Percentiles rank a stretch among this genome's conserved stretches.
Conservation (phyloP, 2,888 invertebrate genomes). For the Leistus spinibarbis region DNA sequence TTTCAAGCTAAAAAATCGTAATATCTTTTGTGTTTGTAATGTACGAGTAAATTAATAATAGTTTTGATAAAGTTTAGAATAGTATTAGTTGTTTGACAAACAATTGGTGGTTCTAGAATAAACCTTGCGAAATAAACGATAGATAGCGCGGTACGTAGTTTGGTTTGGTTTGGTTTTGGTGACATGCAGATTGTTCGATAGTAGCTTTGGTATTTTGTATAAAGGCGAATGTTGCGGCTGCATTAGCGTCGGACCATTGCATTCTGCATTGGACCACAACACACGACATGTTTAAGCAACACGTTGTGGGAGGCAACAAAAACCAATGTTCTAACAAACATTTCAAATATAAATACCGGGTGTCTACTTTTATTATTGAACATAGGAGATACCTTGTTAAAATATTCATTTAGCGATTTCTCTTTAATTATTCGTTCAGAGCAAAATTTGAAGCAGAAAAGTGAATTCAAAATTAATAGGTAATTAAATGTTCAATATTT, state of each 20-base stretch:
- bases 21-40: too few species aligned
- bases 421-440: too few species aligned
- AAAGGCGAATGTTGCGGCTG: not conserved
- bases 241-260: not conserved
- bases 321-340: too few species aligned
- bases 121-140: not conserved
- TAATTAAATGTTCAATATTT: too few species aligned
- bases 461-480: too few species aligned
- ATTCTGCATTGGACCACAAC: not conserved
- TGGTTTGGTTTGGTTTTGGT: not conserved
- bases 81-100: not conserved
- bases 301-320: not conserved
- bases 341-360: not conserved
- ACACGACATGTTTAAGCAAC: not conserved
- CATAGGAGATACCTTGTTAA: too few species aligned
- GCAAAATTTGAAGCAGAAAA: too few species aligned
- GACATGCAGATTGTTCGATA: too few species aligned
- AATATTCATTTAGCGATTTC: too few species aligned
- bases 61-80: not conserved
- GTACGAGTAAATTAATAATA: not conserved
- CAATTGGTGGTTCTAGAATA: not conserved
- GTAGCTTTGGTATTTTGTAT: not conserved
- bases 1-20: too few species aligned
- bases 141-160: too few species aligned
- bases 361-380: too few species aligned